phyloP scores from a whole-genome alignment of 2,888 invertebrate genomes.

The Auanema freiburgensis region DNA sequence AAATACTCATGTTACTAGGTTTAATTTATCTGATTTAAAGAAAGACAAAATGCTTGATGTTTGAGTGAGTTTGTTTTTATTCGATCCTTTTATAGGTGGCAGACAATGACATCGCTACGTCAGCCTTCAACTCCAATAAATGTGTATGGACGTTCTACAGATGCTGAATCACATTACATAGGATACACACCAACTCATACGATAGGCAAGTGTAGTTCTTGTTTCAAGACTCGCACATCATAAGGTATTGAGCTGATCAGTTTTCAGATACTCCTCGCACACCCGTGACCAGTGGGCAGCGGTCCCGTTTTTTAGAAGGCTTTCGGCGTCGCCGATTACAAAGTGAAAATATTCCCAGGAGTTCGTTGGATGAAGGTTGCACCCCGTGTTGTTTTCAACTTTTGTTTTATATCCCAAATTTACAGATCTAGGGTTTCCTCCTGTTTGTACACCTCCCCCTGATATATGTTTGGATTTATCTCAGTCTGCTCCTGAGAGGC shows the following conservation, averaged over 20 bases:
- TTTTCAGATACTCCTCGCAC: conserved; percentile 17
- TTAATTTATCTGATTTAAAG: too few species aligned
- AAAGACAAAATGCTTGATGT: too few species aligned
- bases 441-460: conserved; percentile 41
- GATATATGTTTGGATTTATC: conserved; percentile 23
- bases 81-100: conserved; percentile 31
- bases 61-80: not conserved
- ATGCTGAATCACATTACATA: conserved; percentile 11
- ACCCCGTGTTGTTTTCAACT: too few species aligned
- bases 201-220: not conserved
- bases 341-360: conserved; percentile 6
- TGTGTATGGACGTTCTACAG: conserved; percentile 12
- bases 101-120: conserved; percentile 42
- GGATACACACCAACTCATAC: not conserved
- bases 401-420: not conserved
- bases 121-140: conserved; percentile 28
- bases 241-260: too few species aligned
- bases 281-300: not conserved
- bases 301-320: conserved; percentile 11
- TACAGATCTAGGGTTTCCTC: conserved; percentile 37
- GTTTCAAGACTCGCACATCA: not conserved
- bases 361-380: conserved; percentile 21
- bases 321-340: conserved; percentile 18
- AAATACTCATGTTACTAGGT: too few species aligned
- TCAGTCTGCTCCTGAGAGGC: conserved; percentile 3